Base-by-base conservation (phyloP, 1,140 invertebrate species). In the Conopomorpha cramerella region DNA sequence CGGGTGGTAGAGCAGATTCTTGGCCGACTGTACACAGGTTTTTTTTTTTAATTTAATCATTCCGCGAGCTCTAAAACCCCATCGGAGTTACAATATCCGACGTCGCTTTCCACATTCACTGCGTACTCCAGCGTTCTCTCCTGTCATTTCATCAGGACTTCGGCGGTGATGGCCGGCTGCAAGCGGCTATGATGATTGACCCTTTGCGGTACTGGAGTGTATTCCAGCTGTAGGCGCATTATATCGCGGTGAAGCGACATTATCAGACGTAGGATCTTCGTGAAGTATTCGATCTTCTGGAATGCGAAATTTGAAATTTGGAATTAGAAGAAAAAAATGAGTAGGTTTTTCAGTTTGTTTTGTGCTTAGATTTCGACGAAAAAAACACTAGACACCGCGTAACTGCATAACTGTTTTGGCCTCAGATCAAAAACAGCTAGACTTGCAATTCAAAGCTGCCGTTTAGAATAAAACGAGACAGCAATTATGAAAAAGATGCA, bases 241-340 rank as follows among this genome's bases (percentile, higher is more conserved):
- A 74, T 74, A 17, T 74, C 70, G 2, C 54, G 55, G 31, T 74
- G 67, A 0, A 74, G 41, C 0, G 65, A 70, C 65, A 67, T 72
- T 36, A 74, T 74, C 2, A 74, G 46, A 12, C 70, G 61, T 1
- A 74, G 51, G 16, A 74, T 60, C 39, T 74, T 74, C 16, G 70
- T 70, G 19, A 74, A 70, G 33, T 74, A 74, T 41, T 74, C 70
- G 45, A 74, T 16, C 43, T 61, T 65, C 70, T 74, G 61, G 14
- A 63, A 68, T 32, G 12, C 37, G 38, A 52, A 38, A 17, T n/a
- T n/a, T n/a, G n/a, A n/a, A n/a, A n/a, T n/a, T n/a, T n/a, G n/a
- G n/a, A n/a, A n/a, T n/a, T n/a, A n/a, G n/a, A n/a, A n/a, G n/a
- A n/a, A n/a, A n/a, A n/a, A n/a, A n/a, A n/a, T n/a, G n/a, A n/a